These are phyloP conservation scores for Leistus spinibarbis DNA, from an alignment of 2,888 invertebrate species.

Conservation along the genomic window DNA sequence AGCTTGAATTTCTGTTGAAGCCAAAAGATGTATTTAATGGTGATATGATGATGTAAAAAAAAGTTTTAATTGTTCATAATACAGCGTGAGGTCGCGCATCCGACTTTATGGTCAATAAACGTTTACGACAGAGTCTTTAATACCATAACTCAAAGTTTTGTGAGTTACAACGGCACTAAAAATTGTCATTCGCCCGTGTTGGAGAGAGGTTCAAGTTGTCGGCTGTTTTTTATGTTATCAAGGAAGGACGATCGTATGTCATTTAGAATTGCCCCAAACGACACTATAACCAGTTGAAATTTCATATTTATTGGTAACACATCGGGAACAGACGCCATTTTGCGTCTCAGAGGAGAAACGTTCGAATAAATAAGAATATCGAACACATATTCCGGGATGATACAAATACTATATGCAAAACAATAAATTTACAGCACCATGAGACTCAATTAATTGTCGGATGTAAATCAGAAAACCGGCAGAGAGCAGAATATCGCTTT, in stretches of 20 bases:
- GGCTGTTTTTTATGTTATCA: conserved; percentile 7
- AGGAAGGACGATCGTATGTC: not conserved
- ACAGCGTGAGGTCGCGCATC: not conserved
- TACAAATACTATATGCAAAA: no score
- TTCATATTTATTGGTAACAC: conserved; percentile 4
- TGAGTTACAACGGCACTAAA: not conserved
- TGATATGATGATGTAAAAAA: not conserved
- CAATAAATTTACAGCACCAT: no score
- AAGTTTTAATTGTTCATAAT: conserved; percentile 2
- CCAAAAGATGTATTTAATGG: not conserved
- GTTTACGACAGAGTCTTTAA: conserved; percentile 9
- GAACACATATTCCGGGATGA: no score
- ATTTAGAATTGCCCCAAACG: conserved; percentile 1
- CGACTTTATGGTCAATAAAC: conserved; percentile 7
- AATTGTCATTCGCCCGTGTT: not conserved
- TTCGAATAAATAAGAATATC: no score
- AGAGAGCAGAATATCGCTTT: not conserved
- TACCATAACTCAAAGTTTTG: conserved; percentile 9
- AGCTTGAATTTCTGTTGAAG: not conserved
- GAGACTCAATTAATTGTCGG: not conserved
- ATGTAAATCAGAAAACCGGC: not conserved
- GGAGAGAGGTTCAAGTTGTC: not conserved
- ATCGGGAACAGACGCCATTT: not conserved
- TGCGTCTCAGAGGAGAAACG: no score
- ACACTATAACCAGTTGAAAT: not conserved